phyloP scores from a whole-genome alignment of 1,140 invertebrate species.

The Venturia canescens region DNA sequence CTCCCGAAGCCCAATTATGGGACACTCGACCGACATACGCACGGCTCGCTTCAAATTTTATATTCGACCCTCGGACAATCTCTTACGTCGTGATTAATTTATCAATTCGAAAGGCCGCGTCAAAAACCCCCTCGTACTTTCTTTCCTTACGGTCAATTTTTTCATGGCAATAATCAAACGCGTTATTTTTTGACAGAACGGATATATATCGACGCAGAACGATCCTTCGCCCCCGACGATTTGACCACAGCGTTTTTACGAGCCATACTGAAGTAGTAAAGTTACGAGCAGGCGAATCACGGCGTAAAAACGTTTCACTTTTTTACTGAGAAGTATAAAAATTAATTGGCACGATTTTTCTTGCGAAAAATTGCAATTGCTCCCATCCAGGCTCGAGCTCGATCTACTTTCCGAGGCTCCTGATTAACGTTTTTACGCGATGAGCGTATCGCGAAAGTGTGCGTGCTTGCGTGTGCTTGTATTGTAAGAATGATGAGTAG shows the following conservation, averaged over 20 bases:
- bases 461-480: slow-evolving; percentile 48
- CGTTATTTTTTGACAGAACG: too few relatives aligned
- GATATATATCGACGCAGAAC: neutral
- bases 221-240: slow-evolving; percentile 3
- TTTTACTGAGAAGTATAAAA: slow-evolving; percentile 10
- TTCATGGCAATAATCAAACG: neutral
- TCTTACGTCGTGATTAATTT: neutral
- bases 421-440: neutral
- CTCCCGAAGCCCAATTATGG: slow-evolving; percentile 40
- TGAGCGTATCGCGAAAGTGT: slow-evolving; percentile 38
- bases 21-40: slow-evolving; percentile 28
- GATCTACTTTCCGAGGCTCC: neutral
- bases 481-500: slow-evolving; percentile 40
- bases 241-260: slow-evolving; percentile 9
- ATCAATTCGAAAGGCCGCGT: too few relatives aligned
- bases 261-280: slow-evolving; percentile 35
- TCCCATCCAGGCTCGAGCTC: neutral
- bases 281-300: slow-evolving; percentile 43
- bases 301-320: slow-evolving; percentile 15
- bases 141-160: too few relatives aligned
- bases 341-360: neutral
- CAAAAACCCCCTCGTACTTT: too few relatives aligned
- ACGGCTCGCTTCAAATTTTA: neutral
- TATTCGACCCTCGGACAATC: neutral
- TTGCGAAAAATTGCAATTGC: neutral